A percentile compares a stretch with the other conserved stretches of the same genome.
Evolutionary conservation across 2,113 vertebrate genomes (phyloP).

Genomic region (Trichomycterus rosablanca): DNA sequence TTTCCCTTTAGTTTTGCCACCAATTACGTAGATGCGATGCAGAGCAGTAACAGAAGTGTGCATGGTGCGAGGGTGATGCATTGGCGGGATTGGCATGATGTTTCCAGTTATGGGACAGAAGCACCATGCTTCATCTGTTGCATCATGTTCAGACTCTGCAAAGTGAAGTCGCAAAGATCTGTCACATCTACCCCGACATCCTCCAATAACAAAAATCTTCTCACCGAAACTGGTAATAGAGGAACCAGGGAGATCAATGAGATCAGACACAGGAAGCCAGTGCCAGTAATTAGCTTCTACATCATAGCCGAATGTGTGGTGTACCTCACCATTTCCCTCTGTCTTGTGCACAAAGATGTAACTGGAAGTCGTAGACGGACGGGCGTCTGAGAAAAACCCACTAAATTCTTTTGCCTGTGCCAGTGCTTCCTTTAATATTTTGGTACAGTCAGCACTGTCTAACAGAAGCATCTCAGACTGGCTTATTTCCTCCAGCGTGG

Average conservation of each 20-base stretch:
- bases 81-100: slow-evolving; percentile 75
- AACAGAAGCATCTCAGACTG: slow-evolving; percentile 71
- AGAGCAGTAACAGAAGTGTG: slow-evolving; percentile 83
- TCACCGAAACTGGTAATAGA: slow-evolving; percentile 85
- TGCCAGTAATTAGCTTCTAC: slow-evolving; percentile 84
- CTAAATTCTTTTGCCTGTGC: slow-evolving; percentile 65
- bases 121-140: slow-evolving; percentile 90
- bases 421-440: slow-evolving; percentile 69
- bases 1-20: slow-evolving; percentile 81
- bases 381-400: slow-evolving; percentile 83
- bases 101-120: slow-evolving; percentile 83
- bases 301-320: slow-evolving; percentile 88
- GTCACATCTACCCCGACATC: slow-evolving; percentile 84
- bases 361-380: slow-evolving; percentile 85
- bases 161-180: slow-evolving; percentile 86
- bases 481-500: slow-evolving; percentile 66
- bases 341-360: slow-evolving; percentile 97
- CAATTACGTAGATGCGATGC: slow-evolving; percentile 85
- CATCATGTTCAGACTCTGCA: slow-evolving; percentile 80
- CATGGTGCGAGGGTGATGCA: slow-evolving; percentile 90
- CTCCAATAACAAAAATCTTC: slow-evolving; percentile 92
- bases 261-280: slow-evolving; percentile 63
- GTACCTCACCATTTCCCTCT: slow-evolving; percentile 77
- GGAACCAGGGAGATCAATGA: slow-evolving; percentile 85
- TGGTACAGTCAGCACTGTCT: slow-evolving; percentile 64